Evolutionary conservation across 2,797 vertebrate species (phyloP).

Genomic region (Enteromius afrohamiltoni): DNA sequence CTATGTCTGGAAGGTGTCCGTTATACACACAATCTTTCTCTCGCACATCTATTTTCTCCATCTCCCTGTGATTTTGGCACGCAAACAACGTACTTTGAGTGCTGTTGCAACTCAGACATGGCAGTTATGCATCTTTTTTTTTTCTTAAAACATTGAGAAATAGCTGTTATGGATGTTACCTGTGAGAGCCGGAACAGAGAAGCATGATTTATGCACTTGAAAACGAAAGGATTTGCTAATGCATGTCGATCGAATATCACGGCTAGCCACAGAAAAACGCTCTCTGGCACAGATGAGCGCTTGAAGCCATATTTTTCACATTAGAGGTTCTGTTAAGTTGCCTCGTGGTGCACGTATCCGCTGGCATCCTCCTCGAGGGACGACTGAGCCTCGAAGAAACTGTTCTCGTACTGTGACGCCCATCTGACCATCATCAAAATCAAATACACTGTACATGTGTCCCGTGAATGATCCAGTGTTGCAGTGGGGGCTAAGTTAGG

Average conservation of each 20-base stretch:
- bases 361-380: constrained; percentile 45
- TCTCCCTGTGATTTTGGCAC: constrained; percentile 64
- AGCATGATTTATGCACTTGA: constrained; percentile 53
- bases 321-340: constrained; percentile 64
- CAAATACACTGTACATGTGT: constrained; percentile 8
- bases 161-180: constrained; percentile 64
- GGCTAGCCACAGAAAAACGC: constrained; percentile 30
- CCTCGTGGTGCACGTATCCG: constrained; percentile 53
- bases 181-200: constrained; percentile 61
- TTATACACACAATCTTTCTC: constrained; percentile 27
- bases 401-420: not conserved
- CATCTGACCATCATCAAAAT: constrained; percentile 48
- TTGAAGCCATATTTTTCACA: constrained; percentile 65
- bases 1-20: constrained; percentile 57
- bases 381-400: constrained; percentile 34
- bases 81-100: constrained; percentile 52
- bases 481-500: not conserved
- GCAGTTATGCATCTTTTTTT: constrained; percentile 55
- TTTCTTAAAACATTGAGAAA: constrained; percentile 38
- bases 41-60: constrained; percentile 28
- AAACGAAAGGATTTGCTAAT: constrained; percentile 64
- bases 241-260: constrained; percentile 60
- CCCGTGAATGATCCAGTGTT: constrained; percentile 3
- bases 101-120: constrained; percentile 56
- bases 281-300: constrained; percentile 57